Percentiles rank a stretch among this genome's conserved stretches.
phyloP scores from a whole-genome alignment of 2,888 invertebrate genomes.

The Sepiola atlantica region DNA sequence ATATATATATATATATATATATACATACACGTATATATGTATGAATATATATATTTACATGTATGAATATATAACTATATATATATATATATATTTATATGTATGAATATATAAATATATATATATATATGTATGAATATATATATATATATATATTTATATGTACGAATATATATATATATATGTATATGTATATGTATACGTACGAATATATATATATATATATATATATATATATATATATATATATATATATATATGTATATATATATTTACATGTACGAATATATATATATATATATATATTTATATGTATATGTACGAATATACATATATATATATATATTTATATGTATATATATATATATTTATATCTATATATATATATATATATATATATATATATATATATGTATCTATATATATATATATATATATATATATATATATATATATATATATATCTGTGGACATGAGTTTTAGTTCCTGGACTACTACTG shows the following conservation, averaged over 20 bases:
- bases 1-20: background rate
- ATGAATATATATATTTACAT: background rate
- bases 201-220: background rate
- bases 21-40: background rate
- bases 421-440: background rate
- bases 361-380: background rate
- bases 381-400: constrained; percentile 2
- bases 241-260: background rate
- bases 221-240: background rate
- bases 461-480: background rate
- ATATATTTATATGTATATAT: background rate
- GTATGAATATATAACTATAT: background rate
- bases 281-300: background rate
- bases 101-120: background rate
- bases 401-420: background rate
- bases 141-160: background rate
- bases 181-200: background rate
- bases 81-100: background rate
- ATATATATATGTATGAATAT: background rate
- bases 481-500: too few relatives aligned
- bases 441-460: background rate
- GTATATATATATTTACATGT: background rate
- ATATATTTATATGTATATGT: background rate
- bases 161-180: background rate
- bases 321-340: background rate